phyloP scores from a whole-genome alignment of 2,113 vertebrate genomes.

The Pseudorectes ferrugineus region DNA sequence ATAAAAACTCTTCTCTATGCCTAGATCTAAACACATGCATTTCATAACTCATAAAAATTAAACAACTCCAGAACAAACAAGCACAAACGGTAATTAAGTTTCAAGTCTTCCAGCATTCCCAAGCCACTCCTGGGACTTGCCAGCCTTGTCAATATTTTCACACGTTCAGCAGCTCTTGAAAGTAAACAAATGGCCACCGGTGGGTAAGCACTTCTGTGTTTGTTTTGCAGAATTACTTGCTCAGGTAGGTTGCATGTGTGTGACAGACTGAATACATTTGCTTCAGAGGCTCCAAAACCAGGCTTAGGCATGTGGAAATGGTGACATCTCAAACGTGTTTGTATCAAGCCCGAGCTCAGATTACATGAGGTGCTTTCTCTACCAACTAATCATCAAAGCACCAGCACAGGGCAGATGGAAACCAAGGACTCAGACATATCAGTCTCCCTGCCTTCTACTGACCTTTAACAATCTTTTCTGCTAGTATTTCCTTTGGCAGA shows the following conservation, averaged over 20 bases:
- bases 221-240: background rate
- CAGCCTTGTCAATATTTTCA: slow-evolving; percentile 33
- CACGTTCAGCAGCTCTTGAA: background rate
- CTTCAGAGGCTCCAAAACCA: background rate
- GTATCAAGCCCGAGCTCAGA: background rate
- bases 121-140: background rate
- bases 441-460: background rate
- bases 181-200: background rate
- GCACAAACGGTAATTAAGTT: background rate
- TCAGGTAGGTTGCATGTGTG: background rate
- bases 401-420: background rate
- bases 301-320: background rate
- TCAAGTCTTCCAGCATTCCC: background rate
- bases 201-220: background rate
- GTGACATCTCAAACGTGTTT: background rate
- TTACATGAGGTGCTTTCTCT: background rate
- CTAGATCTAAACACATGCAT: background rate
- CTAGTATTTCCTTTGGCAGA: background rate
- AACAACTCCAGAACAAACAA: slow-evolving; percentile 1
- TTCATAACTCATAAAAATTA: slow-evolving; percentile 11
- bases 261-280: background rate
- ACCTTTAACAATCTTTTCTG: background rate
- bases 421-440: background rate
- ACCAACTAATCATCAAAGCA: background rate
- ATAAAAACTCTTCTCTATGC: background rate